Conservation (phyloP, 2,113 vertebrate genomes). For the Pterocles burchelli region DNA sequence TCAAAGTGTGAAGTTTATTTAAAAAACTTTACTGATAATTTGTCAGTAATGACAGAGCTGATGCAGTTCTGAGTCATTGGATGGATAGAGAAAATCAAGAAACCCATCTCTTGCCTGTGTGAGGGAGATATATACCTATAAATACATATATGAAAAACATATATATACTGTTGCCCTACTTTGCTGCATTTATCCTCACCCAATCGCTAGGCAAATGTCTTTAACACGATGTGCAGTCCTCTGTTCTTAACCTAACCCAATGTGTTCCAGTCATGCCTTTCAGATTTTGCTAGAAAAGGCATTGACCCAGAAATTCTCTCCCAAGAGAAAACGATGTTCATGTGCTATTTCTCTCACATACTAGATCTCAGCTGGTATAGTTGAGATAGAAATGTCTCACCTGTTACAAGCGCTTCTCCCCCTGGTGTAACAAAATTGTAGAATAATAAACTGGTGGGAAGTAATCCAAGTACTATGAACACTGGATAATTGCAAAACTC, state of each 20-base stretch:
- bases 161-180: neutral
- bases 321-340: neutral
- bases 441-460: neutral
- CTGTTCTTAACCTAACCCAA: neutral
- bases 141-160: no score
- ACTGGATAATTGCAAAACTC: neutral
- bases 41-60: neutral
- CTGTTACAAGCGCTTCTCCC: neutral
- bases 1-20: neutral
- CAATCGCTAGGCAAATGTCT: neutral
- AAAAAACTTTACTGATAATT: neutral
- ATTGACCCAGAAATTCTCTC: conserved; percentile 6
- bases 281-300: neutral
- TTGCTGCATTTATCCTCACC: neutral
- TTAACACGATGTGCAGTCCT: neutral
- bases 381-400: neutral
- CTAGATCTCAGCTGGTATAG: neutral
- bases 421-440: neutral
- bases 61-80: neutral
- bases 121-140: neutral
- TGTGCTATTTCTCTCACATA: neutral
- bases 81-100: neutral
- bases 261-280: neutral
- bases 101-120: neutral
- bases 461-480: neutral